Evolutionary conservation across 2,888 invertebrate species (phyloP).

Genomic region (Epistrophella euchroma): DNA sequence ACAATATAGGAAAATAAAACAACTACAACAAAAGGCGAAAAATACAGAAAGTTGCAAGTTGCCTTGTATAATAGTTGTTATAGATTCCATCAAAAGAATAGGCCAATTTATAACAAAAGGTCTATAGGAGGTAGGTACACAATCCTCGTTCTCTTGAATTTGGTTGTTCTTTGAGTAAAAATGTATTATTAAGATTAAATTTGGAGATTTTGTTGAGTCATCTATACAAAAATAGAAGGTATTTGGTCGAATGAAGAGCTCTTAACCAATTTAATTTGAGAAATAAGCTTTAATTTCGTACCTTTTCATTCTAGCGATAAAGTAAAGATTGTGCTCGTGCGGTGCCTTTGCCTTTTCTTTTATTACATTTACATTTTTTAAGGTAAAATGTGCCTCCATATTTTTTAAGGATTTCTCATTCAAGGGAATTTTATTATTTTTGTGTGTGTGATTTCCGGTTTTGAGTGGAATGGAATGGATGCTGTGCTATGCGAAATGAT

Average conservation of each 20-base stretch:
- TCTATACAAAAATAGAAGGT: background rate
- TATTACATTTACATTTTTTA: background rate
- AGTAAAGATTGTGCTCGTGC: background rate
- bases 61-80: constrained; percentile 21
- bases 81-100: constrained; percentile 34
- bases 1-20: constrained; percentile 34
- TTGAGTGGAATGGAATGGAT: background rate
- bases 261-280: background rate
- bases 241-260: background rate
- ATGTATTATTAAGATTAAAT: constrained; percentile 41
- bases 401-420: constrained; percentile 6
- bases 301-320: constrained; percentile 8
- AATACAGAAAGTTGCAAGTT: constrained; percentile 33
- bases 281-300: constrained; percentile 19
- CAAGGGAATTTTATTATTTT: background rate
- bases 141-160: background rate
- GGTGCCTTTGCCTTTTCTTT: background rate
- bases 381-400: background rate
- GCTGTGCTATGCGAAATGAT: constrained; percentile 1
- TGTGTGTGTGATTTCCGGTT: constrained; percentile 12
- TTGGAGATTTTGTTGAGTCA: constrained; percentile 17
- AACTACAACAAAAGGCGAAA: constrained; percentile 7
- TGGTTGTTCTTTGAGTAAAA: constrained; percentile 6
- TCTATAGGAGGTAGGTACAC: background rate
- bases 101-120: constrained; percentile 44